Evolutionary conservation across 2,113 vertebrate genomes (phyloP).

Genomic region (Otocyon megalotis): DNA sequence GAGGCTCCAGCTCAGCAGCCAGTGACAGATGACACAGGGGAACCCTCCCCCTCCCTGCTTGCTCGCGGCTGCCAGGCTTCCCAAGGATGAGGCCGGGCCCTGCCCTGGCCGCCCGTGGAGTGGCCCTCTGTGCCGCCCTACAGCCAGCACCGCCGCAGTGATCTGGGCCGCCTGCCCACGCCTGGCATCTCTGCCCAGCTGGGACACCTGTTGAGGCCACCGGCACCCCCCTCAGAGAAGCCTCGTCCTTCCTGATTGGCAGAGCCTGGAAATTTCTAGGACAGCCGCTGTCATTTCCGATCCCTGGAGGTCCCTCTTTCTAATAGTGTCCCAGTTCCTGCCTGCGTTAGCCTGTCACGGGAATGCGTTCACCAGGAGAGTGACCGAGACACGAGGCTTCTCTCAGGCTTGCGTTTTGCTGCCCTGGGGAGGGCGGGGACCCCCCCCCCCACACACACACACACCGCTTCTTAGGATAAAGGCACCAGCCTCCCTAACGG

Average conservation of each 20-base stretch:
- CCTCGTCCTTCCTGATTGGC: conserved; percentile 52
- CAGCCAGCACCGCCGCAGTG: not conserved
- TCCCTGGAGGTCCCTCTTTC: conserved; percentile 72
- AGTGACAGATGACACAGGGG: not conserved
- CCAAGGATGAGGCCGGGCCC: not conserved
- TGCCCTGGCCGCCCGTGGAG: not conserved
- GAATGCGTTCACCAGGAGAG: fast-evolving
- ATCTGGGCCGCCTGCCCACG: not conserved
- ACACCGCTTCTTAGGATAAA: not conserved
- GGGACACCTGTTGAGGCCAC: conserved; percentile 53
- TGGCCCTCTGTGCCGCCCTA: not conserved
- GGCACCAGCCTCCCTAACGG: not conserved
- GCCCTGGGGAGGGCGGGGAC: not conserved
- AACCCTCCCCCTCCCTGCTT: not conserved
- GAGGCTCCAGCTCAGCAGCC: fast-evolving
- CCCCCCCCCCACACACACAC: not conserved
- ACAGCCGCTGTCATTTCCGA: not conserved
- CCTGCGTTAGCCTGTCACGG: not conserved
- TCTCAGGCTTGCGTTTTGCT: fast-evolving
- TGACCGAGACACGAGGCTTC: not conserved
- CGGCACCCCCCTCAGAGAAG: not conserved
- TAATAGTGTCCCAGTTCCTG: conserved; percentile 48
- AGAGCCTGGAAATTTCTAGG: conserved; percentile 72
- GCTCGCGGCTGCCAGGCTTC: not conserved
- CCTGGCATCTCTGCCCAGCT: not conserved